A percentile compares a stretch with the other conserved stretches of the same genome.
phyloP scores from a whole-genome alignment of 2,113 vertebrate species.

The Amblyornis subalaris region DNA sequence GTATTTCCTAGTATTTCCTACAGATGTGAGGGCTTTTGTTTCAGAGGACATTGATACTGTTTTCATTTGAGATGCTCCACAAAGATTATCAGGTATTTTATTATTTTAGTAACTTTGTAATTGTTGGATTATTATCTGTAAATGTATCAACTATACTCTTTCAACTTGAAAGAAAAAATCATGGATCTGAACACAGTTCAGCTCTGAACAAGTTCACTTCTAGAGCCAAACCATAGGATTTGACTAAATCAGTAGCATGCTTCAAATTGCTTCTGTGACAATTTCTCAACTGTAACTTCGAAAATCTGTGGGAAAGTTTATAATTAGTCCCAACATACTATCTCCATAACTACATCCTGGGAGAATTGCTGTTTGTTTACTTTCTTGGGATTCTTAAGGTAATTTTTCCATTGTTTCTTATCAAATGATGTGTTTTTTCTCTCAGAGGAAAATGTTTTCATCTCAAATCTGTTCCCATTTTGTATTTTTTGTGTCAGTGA shows the following conservation, averaged over 20 bases:
- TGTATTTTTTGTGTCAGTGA: neutral
- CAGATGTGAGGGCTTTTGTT: conserved; percentile 56
- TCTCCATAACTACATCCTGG: neutral
- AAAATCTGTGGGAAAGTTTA: neutral
- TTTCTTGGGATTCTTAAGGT: neutral
- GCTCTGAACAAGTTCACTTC: neutral
- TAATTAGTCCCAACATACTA: neutral
- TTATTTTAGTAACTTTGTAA: conserved; percentile 48
- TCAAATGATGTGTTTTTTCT: neutral
- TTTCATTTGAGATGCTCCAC: conserved; percentile 48
- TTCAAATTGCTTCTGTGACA: neutral
- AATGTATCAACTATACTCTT: neutral
- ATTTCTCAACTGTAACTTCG: neutral
- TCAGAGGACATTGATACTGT: conserved; percentile 35
- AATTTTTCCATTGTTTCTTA: neutral
- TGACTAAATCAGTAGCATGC: neutral
- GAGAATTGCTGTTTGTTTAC: neutral
- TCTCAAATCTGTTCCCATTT: neutral
- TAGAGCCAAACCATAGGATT: neutral
- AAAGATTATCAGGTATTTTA: conserved; percentile 53
- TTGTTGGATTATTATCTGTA: conserved; percentile 29
- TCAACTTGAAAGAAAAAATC: neutral
- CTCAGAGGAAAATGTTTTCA: neutral
- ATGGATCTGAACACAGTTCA: neutral
- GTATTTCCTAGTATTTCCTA: conserved; percentile 45